Evolutionary conservation across 2,797 vertebrate species (phyloP).

Genomic region (Sebastes variabilis): DNA sequence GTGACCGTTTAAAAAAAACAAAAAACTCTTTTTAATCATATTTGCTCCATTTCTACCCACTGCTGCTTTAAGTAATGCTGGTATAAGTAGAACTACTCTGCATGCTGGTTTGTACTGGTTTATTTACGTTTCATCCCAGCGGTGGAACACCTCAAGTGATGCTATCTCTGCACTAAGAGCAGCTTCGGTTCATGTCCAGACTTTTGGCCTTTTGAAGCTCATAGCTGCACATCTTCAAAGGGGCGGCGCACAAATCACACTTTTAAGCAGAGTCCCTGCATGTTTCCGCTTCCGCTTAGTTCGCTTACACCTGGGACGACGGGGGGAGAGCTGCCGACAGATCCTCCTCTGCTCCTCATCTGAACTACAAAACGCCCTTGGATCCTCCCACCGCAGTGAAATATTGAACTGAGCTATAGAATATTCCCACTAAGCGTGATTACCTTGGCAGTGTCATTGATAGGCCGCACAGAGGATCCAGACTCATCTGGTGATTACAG

Average conservation of each 20-base stretch:
- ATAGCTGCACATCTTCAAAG: constrained; percentile 40
- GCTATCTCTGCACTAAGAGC: neutral
- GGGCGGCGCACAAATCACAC: constrained; percentile 19
- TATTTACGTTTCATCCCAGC: constrained; percentile 29
- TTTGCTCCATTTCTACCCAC: no score
- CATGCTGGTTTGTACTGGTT: neutral
- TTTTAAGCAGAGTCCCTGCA: constrained; percentile 44
- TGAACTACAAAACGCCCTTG: constrained; percentile 49
- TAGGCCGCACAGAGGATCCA: constrained; percentile 46
- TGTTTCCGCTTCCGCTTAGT: constrained; percentile 28
- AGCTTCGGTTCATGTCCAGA: constrained; percentile 27
- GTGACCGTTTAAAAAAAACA: no score
- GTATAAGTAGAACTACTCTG: neutral
- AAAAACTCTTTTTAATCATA: no score
- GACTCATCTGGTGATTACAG: constrained; percentile 60
- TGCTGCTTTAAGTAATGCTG: neutral
- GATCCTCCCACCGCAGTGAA: constrained; percentile 40
- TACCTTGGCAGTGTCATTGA: constrained; percentile 64
- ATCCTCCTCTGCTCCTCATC: constrained; percentile 35
- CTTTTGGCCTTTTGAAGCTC: constrained; percentile 38
- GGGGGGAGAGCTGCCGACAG: constrained; percentile 17
- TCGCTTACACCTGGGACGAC: constrained; percentile 34
- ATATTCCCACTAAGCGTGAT: constrained; percentile 54
- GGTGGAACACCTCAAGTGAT: neutral
- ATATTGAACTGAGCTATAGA: constrained; percentile 48